Base-by-base conservation (phyloP, 2,797 vertebrate species). In the Platyrinchus mystaceus region DNA sequence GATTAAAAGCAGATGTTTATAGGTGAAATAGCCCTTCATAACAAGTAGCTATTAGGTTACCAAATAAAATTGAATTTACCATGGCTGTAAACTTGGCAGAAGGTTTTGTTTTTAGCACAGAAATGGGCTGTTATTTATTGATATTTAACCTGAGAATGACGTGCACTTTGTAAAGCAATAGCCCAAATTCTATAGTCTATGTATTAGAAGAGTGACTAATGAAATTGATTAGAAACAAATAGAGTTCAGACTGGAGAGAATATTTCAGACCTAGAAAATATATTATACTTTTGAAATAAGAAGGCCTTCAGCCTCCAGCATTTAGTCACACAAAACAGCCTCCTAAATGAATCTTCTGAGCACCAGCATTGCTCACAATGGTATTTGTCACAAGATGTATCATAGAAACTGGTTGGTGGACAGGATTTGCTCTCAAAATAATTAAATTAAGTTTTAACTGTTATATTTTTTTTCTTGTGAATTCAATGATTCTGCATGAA, bases 1-100 rank as follows among this genome's bases (percentile, higher is more conserved):
- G 60, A 97, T 96, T 96, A 93, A 96, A 97, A 73, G 28, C 93
- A 97, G 90, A 91, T 95, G 82, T 78, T 95, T 96, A 58, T 59
- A 79, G 28, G 53, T 53, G 60, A 96, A 94, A 91, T 78, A 93
- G 67, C 56, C n/a, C 81, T 90, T 84, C 84, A 49, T 79, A 92
- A 76, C 53, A 96, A 94, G 69, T 73, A 93, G 26, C 23, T 95
- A 94, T 95, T 90, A 89, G 74, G 68, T 96, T 97, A 85, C 86
- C 70, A 90, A 85, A 84, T 74, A 97, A 89, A 97, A 94, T 85
- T 95, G 83, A 92, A 96, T 95, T 96, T 90, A 93, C 71, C 70
- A 52, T 89, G 86, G 43, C 50, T 93, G 37, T 90, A 93, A 96
- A 96, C 41, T 76, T 78, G 37, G 56, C 68, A 92, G 37, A 92